Conservation (phyloP, 2,888 invertebrate species). For the Drosophila siamana region DNA sequence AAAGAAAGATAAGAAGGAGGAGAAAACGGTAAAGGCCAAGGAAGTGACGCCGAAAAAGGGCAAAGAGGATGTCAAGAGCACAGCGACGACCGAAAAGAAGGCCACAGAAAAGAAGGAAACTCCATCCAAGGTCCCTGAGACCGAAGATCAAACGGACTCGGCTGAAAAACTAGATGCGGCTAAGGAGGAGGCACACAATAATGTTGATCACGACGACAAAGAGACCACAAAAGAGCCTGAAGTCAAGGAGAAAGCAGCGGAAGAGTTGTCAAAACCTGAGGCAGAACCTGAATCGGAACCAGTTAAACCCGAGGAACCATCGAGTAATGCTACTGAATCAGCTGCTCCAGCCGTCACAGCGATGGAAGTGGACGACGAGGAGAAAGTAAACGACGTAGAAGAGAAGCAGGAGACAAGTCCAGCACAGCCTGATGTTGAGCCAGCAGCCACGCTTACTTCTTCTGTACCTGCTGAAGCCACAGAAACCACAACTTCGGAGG, state of each 20-base stretch:
- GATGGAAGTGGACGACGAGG: slow-evolving; percentile 63
- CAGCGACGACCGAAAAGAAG: slow-evolving; percentile 23
- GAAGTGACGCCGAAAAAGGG: slow-evolving; percentile 33
- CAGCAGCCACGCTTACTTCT: slow-evolving; percentile 27
- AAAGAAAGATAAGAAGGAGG: slow-evolving; percentile 62
- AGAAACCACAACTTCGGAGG: slow-evolving; percentile 49
- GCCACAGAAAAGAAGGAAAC: slow-evolving; percentile 29
- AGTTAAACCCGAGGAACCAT: slow-evolving; percentile 45
- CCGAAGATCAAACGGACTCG: slow-evolving; percentile 63
- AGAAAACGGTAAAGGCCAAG: slow-evolving; percentile 24
- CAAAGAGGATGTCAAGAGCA: slow-evolving; percentile 17
- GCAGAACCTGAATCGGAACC: slow-evolving; percentile 48
- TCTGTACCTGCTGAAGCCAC: slow-evolving; percentile 41
- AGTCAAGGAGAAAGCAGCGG: slow-evolving; percentile 36
- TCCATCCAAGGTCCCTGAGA: slow-evolving; percentile 31
- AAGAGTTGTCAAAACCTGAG: slow-evolving; percentile 41
- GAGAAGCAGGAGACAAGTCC: slow-evolving; percentile 19
- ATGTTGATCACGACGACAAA: slow-evolving; percentile 54
- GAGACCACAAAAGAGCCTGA: slow-evolving; percentile 32
- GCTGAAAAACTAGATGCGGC: slow-evolving; percentile 29
- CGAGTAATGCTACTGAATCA: slow-evolving; percentile 42
- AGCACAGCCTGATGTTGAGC: slow-evolving; percentile 23
- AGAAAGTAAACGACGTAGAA: background rate
- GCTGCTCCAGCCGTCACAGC: slow-evolving; percentile 25
- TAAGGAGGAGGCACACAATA: slow-evolving; percentile 60